Evolutionary conservation across 2,888 invertebrate species (phyloP).

Genomic region (Euzetes globulus): DNA sequence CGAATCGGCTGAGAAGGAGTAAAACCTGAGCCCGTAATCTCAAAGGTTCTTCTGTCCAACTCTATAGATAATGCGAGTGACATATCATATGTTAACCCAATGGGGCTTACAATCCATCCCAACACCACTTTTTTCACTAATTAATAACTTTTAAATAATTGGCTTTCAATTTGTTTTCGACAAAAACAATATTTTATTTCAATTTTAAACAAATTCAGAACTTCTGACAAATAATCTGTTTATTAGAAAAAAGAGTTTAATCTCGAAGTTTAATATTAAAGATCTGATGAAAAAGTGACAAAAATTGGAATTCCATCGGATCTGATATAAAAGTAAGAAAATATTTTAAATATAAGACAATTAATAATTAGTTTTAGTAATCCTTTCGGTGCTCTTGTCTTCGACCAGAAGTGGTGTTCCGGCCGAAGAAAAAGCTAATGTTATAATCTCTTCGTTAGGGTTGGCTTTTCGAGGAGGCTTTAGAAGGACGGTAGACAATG

Average conservation of each 20-base stretch:
- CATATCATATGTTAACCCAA: conserved; percentile 25
- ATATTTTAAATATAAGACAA: background rate
- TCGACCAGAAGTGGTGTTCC: conserved; percentile 13
- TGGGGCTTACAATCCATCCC: conserved; percentile 15
- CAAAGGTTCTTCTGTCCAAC: background rate
- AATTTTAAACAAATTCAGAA: too few species aligned
- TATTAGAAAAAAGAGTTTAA: too few species aligned
- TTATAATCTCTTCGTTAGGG: background rate
- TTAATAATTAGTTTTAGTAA: background rate
- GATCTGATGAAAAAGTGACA: too few species aligned
- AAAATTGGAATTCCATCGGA: too few species aligned
- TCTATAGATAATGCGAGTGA: conserved; percentile 24
- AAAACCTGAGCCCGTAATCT: conserved; percentile 6
- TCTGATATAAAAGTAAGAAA: too few species aligned
- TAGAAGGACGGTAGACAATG: background rate
- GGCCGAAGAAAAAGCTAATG: background rate
- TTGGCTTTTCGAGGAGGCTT: conserved; percentile 6
- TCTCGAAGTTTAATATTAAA: too few species aligned
- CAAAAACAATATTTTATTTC: too few species aligned
- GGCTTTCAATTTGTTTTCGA: too few species aligned
- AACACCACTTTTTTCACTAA: conserved; percentile 1
- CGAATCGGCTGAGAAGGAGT: conserved; percentile 1
- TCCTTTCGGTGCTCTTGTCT: background rate
- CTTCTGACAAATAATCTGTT: too few species aligned
- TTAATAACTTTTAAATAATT: background rate